Evolutionary conservation across 2,113 vertebrate genomes (phyloP), one percentile per base, ranked within the genome.

Genomic region (Illadopsis cleaveri): DNA sequence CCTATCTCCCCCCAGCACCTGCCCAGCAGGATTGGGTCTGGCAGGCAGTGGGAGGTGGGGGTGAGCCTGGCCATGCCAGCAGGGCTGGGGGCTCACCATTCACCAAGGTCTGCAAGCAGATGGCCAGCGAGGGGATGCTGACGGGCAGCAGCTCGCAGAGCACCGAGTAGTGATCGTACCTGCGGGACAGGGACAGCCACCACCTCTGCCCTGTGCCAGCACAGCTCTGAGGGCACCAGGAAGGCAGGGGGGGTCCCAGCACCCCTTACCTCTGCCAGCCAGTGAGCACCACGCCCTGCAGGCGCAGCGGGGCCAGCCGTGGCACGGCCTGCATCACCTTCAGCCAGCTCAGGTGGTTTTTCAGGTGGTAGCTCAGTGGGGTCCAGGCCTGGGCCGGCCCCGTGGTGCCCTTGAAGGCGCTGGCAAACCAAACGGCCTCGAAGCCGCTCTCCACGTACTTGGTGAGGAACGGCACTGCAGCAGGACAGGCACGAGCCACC

Each of bases 341-440:
- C 58, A 98, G 94, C 98, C 98, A 98, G 72, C 93, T 90, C 75
- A 98, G 86, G 86, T 98, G 98, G 97, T 98, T 98, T 7, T 97
- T 91, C 78, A 98, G 92, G 95, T 98, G 98, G 57, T 88, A 61
- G 71, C 86, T 58, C 4, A 98, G 77, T 1, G 98, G 98, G 9
- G 98, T 97, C 98, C 97, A 98, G 27, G 48, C 85, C 94, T 98
- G 98, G 0, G 96, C 90, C 0, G 96, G 93, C 10, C 94, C 97
- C 0, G 98, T 98, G 15, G 98, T 97, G 56, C 98, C 98, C 94
- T 98, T 98, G 96, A 98, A 98, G 72, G 98, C 97, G 7, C 98
- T 98, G 44, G 98, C 98, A 3, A 98, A 98, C 98, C 98, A 98
- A 40, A 98, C 92, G 0, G 70, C 83, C 21, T 71, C 47, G 24